Evolutionary conservation across 2,888 invertebrate genomes (phyloP).

Genomic region (Neria commutata): DNA sequence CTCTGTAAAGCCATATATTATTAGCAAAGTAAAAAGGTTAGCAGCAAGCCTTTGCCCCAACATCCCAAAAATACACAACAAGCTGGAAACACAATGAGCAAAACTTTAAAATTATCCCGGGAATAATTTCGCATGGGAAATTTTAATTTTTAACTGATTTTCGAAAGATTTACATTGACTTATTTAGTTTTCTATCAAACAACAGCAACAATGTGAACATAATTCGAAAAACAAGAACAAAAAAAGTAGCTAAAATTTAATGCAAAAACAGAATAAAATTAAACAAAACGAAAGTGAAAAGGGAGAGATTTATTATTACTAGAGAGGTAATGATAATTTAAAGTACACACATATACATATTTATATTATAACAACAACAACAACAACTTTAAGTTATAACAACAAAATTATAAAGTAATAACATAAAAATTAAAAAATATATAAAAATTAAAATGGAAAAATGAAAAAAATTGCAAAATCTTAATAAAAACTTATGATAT

Average conservation of each 20-base stretch:
- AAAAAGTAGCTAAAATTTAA: constrained; percentile 8
- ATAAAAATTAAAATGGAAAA: constrained; percentile 34
- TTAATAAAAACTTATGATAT: constrained; percentile 26
- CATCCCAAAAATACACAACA: too few species aligned
- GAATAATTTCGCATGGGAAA: too few species aligned
- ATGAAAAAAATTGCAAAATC: constrained; percentile 33
- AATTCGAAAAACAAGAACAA: constrained; percentile 5
- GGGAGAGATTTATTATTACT: constrained; percentile 4
- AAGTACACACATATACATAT: constrained; percentile 19
- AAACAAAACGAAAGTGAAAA: neutral
- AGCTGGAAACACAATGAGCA: too few species aligned
- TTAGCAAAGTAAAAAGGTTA: too few species aligned
- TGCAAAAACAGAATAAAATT: neutral
- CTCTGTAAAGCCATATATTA: too few species aligned
- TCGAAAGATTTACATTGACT: neutral
- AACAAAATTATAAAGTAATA: constrained; percentile 34
- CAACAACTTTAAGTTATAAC: constrained; percentile 29
- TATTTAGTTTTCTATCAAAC: constrained; percentile 1
- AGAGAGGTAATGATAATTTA: neutral
- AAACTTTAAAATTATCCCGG: too few species aligned
- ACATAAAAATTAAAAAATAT: constrained; percentile 30
- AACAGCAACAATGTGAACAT: constrained; percentile 18
- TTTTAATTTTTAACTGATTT: neutral
- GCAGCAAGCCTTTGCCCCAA: too few species aligned
- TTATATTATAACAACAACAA: constrained; percentile 27